phyloP scores from a whole-genome alignment of 2,797 vertebrate genomes.

The Gymnocypris eckloni region DNA sequence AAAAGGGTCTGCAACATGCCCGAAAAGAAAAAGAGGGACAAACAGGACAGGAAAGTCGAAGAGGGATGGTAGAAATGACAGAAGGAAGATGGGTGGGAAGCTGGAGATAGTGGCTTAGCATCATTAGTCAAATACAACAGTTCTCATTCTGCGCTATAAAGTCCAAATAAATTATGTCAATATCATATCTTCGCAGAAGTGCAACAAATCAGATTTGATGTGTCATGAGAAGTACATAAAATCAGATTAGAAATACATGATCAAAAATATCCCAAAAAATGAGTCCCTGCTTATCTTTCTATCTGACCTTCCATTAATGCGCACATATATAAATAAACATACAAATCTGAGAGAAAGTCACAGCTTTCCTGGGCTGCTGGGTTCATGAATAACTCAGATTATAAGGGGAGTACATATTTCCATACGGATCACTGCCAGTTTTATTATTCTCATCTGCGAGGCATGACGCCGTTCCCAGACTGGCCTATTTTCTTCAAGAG shows the following conservation, averaged over 20 bases:
- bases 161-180: constrained; percentile 43
- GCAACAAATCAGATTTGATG: constrained; percentile 29
- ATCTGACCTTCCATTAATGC: constrained; percentile 58
- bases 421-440: constrained; percentile 50
- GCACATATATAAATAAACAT: constrained; percentile 56
- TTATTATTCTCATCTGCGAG: constrained; percentile 44
- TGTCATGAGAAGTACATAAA: constrained; percentile 32
- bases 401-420: constrained; percentile 50
- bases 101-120: constrained; percentile 21
- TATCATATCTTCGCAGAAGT: constrained; percentile 1
- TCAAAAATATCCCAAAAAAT: constrained; percentile 34
- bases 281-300: constrained; percentile 51
- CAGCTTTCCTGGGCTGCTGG: constrained; percentile 19
- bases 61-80: constrained; percentile 26
- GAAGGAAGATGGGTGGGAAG: constrained; percentile 2
- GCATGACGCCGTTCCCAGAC: constrained; percentile 13
- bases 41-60: constrained; percentile 39
- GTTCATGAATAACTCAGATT: constrained; percentile 58
- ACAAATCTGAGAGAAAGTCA: constrained; percentile 44
- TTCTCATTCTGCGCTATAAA: constrained; percentile 6
- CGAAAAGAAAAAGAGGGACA: constrained; percentile 51
- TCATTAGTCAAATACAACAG: constrained; percentile 58
- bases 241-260: constrained; percentile 15
- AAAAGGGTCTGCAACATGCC: constrained; percentile 33
- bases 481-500: constrained; percentile 47